Evolutionary conservation across 1,140 invertebrate genomes (phyloP).

Genomic region (Batillaria attramentaria): DNA sequence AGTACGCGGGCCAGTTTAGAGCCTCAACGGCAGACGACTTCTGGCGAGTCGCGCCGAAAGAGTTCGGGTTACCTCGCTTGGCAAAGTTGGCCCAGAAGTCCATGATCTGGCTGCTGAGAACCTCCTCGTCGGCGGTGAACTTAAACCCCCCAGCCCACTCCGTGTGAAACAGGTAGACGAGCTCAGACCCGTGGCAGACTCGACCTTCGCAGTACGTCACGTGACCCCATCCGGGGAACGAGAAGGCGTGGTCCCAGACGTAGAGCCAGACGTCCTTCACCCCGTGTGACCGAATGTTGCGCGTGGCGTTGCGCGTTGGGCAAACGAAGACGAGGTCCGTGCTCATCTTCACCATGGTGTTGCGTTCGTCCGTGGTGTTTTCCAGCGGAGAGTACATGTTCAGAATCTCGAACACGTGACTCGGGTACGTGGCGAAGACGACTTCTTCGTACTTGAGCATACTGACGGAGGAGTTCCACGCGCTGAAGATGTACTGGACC

Average conservation of each 20-base stretch:
- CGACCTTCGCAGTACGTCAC: slow-evolving; percentile 54
- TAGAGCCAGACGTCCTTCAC: slow-evolving; percentile 44
- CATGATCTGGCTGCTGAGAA: slow-evolving; percentile 48
- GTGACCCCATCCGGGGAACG: slow-evolving; percentile 55
- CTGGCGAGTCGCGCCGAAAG: not conserved
- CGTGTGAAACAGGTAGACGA: slow-evolving; percentile 59
- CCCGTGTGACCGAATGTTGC: slow-evolving; percentile 31
- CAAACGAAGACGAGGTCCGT: slow-evolving; percentile 56
- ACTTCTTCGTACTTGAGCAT: slow-evolving; percentile 33
- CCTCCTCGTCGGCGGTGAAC: slow-evolving; percentile 49
- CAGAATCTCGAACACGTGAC: slow-evolving; percentile 25
- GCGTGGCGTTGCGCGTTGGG: slow-evolving; percentile 40
- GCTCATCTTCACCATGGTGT: slow-evolving; percentile 36
- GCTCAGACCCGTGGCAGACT: slow-evolving; percentile 64
- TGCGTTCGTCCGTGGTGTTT: slow-evolving; percentile 37
- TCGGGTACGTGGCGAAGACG: slow-evolving; percentile 38
- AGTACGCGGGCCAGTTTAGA: slow-evolving; percentile 48
- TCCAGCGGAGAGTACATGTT: not conserved
- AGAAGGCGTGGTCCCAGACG: slow-evolving; percentile 58
- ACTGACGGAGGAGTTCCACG: slow-evolving; percentile 39
- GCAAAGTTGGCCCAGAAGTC: slow-evolving; percentile 66
- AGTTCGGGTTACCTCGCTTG: slow-evolving; percentile 52
- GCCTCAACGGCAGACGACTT: not conserved
- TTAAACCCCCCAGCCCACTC: slow-evolving; percentile 35
- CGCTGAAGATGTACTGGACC: slow-evolving; percentile 49